Conservation (phyloP, 2,888 invertebrate species). For the Euzetes globulus region DNA sequence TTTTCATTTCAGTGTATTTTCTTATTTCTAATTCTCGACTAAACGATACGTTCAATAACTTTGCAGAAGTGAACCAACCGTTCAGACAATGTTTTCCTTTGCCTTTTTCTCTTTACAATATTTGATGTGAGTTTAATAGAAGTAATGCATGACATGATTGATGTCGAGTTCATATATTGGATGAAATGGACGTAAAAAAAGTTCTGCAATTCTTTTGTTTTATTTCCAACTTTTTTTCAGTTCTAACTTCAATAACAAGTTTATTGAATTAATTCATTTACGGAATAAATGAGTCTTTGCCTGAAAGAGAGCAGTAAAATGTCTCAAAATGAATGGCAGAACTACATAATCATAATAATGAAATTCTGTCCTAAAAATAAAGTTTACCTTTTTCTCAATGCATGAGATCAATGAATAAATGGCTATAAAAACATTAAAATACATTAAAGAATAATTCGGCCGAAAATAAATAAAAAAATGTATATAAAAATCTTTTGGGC, state of each 20-base stretch:
- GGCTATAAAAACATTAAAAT: not conserved
- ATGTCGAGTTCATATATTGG: not conserved
- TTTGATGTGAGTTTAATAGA: constrained; percentile 10
- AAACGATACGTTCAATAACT: no score
- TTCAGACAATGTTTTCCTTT: no score
- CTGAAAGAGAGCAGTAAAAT: no score
- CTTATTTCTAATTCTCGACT: no score
- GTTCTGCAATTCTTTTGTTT: no score
- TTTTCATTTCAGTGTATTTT: not conserved
- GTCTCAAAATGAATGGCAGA: no score
- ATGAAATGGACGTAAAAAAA: no score
- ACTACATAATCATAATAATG: not conserved
- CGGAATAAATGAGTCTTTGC: no score
- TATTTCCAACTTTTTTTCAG: not conserved
- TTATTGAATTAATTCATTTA: no score
- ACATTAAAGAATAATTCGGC: not conserved
- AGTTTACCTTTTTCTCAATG: not conserved
- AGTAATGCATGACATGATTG: not conserved
- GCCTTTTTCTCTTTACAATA: not conserved
- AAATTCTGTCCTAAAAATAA: not conserved
- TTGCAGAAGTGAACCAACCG: no score
- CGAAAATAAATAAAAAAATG: not conserved
- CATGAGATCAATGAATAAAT: not conserved
- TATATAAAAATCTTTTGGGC: not conserved
- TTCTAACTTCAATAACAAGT: not conserved